phyloP scores from a whole-genome alignment of 2,888 invertebrate species.

The Drosophila gaucha region DNA sequence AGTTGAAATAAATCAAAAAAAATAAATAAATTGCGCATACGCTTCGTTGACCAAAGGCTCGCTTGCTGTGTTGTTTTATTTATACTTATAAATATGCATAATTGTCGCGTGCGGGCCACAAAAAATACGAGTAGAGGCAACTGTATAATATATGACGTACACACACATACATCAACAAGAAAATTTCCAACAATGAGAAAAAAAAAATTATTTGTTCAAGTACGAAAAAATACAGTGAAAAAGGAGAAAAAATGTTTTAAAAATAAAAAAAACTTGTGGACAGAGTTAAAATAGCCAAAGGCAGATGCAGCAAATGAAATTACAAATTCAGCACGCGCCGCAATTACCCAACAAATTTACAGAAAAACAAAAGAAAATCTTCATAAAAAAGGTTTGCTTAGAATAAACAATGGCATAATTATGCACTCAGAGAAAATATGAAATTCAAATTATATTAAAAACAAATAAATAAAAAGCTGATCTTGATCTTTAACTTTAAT shows the following conservation, averaged over 20 bases:
- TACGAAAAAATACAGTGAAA: too few relatives aligned
- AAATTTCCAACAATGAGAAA: constrained; percentile 18
- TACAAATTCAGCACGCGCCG: constrained; percentile 47
- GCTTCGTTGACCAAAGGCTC: constrained; percentile 61
- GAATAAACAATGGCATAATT: constrained; percentile 4
- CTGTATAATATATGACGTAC: constrained; percentile 11
- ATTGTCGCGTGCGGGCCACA: constrained; percentile 64
- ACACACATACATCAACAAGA: background rate
- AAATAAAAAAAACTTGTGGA: constrained; percentile 13
- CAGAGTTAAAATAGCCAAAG: constrained; percentile 25
- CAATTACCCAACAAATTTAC: constrained; percentile 26
- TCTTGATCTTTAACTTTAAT: background rate
- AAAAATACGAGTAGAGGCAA: constrained; percentile 27
- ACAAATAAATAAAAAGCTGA: background rate
- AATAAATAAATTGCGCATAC: constrained; percentile 51
- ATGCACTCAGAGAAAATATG: constrained; percentile 7
- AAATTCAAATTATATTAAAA: background rate
- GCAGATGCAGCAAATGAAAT: constrained; percentile 37
- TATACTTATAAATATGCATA: constrained; percentile 67
- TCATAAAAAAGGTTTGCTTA: background rate
- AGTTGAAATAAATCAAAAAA: constrained; percentile 6
- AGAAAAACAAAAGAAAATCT: background rate
- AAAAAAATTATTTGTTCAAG: constrained; percentile 10
- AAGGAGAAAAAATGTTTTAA: constrained; percentile 5
- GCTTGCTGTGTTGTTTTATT: constrained; percentile 45